A percentile compares a stretch with the other conserved stretches of the same genome.
phyloP scores from a whole-genome alignment of 2,888 invertebrate species.

The Hemicrepidius hirtus region DNA sequence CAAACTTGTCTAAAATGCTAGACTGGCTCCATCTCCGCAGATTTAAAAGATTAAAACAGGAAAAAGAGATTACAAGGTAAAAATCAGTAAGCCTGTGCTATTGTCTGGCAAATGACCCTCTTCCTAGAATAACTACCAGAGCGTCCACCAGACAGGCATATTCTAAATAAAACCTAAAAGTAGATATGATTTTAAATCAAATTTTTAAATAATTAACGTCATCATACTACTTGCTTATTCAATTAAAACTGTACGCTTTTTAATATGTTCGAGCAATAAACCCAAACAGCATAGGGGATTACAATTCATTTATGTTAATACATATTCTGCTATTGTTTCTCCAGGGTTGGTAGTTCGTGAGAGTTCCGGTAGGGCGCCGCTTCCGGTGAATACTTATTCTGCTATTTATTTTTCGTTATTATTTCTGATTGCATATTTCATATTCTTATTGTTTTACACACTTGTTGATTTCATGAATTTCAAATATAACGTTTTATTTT shows the following conservation, averaged over 20 bases:
- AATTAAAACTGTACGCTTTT: constrained; percentile 35
- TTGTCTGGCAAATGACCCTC: background rate
- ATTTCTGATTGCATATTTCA: background rate
- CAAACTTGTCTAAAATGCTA: too few species aligned
- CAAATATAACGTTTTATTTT: too few species aligned
- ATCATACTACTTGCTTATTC: constrained; percentile 16
- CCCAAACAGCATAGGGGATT: constrained; percentile 15
- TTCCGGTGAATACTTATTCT: constrained; percentile 44
- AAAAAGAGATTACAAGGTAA: too few species aligned
- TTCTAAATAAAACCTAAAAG: constrained; percentile 3
- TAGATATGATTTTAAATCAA: constrained; percentile 15
- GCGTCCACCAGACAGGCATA: constrained; percentile 10
- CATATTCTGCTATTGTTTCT: constrained; percentile 43
- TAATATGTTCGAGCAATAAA: constrained; percentile 28
- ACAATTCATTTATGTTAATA: constrained; percentile 48
- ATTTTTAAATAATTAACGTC: constrained; percentile 11
- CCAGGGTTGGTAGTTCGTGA: constrained; percentile 49
- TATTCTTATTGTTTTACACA: background rate
- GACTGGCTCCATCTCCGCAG: too few species aligned
- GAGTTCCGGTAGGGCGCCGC: constrained; percentile 48
- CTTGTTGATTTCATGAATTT: background rate
- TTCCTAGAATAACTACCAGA: constrained; percentile 8
- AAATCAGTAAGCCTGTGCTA: too few species aligned
- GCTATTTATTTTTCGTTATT: constrained; percentile 12
- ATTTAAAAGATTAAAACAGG: too few species aligned